Base-by-base conservation (phyloP, 2,113 vertebrate genomes). In the Sylvilagus bachmani region DNA sequence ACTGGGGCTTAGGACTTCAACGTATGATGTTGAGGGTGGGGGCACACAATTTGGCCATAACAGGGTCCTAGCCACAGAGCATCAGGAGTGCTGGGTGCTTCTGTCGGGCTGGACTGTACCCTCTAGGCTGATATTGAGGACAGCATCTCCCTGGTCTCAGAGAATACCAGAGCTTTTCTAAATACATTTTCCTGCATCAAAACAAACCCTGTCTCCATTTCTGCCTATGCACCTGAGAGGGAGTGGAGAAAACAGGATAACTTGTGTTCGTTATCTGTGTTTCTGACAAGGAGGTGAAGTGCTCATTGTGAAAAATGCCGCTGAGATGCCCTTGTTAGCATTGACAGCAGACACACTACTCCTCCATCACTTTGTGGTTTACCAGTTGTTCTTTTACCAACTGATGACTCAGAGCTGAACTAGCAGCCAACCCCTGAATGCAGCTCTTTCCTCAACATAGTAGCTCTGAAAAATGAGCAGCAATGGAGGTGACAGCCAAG, bases 391-490 rank as follows among this genome's bases (percentile, higher is more conserved):
- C 29, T 89, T 86, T 74, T 55, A 86, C 83, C 91, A 75, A 71
- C 84, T 4, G 51, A 29, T 92, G 89, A 96, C 95, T 97, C 91
- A 84, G 36, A 92, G 31, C 49, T 53, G 71, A 25, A 75, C 86
- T 25, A 25, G 69, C 61, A 55, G 87, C n/a, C 70, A 73, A 73
- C 53, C 51, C 71, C 82, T 79, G 27, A 74, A 27, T 51, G n/a
- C 36, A 82, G 61, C 33, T 82, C 49, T 80, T 89, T 80, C 38
- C 75, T 82, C 53, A 21, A 93, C 73, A 90, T 29, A 90, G 71
- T 66, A 62, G 3, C 13, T 86, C 55, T 77, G 21, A 90, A 44
- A 92, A 69, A 38, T 49, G 22, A 87, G 19, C 89, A 51, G 17
- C 27, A 17, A 9, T 44, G 53, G 66, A 74, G 64, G 11, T 22